Base-by-base conservation (phyloP, 2,797 vertebrate species). In the Prunella strophiata region DNA sequence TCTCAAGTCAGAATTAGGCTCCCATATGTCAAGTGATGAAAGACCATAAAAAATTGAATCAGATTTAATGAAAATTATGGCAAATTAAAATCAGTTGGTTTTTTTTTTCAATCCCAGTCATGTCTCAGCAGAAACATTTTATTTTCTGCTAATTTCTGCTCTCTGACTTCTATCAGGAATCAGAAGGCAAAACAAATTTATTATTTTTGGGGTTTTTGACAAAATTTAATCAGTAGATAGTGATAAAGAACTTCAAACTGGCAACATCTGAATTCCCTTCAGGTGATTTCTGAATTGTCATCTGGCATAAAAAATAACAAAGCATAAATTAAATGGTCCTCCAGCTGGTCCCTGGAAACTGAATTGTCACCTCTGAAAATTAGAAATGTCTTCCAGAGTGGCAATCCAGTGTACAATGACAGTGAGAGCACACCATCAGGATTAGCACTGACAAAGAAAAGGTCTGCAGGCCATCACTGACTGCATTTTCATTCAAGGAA, bases 1-100 rank as follows among this genome's bases (percentile, higher is more conserved):
- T 95, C 91, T 58, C 51, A 66, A 95, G 88, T 90, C 90, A 97
- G 91, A 96, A 95, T 91, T 92, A 96, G 52, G 68, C 59, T 96
- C 34, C 30, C 87, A 80, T 51, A 78, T 89, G 85, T 67, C 70
- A 94, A 79, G 72, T 47, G 86, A 84, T 94, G 77, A 94, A 96
- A 95, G 66, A 77, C 50, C 67, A 95, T 9, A 89, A 74, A 88
- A 96, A 94, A 89, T 5, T 2, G 72, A 86, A 82, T 92, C 81
- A 52, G 40, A 76, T 93, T 94, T 83, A 77, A 89, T 62, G 26
- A 94, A 78, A 87, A 83, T 87, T 70, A 54, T 29, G 20, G 27
- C 19, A 12, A 91, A 89, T 66, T 54, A 75, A 88, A 87, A 85
- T 54, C n/a, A 79, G 8, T 20, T 19, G 16, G 8, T 0, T 19